phyloP scores from a whole-genome alignment of 1,140 invertebrate species.

The Tetragonula clypearis region DNA sequence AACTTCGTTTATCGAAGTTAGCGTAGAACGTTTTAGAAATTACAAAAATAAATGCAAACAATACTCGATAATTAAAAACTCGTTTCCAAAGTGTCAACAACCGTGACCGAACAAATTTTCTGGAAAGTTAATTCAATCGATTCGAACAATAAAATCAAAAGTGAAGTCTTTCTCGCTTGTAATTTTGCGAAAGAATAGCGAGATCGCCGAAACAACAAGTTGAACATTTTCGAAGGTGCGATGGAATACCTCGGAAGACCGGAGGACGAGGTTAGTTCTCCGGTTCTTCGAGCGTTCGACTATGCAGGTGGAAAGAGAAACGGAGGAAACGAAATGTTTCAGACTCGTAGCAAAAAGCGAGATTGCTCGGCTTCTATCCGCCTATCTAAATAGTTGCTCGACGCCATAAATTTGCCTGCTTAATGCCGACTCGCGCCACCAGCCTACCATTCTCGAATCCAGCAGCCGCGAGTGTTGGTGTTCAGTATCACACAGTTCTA shows the following conservation, averaged over 20 bases:
- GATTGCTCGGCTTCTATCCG: constrained; percentile 44
- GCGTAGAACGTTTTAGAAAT: too few species aligned
- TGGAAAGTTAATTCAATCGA: too few species aligned
- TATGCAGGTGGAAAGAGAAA: neutral
- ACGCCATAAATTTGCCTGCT: constrained; percentile 47
- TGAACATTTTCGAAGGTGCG: neutral
- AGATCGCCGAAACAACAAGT: neutral
- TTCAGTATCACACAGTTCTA: neutral
- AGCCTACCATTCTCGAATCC: too few species aligned
- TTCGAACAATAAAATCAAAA: too few species aligned
- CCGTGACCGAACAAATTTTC: too few species aligned
- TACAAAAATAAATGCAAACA: too few species aligned
- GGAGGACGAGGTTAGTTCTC: neutral
- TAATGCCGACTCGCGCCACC: constrained; percentile 29
- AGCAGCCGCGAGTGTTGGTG: neutral
- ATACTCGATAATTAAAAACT: too few species aligned
- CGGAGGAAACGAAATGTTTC: too few species aligned
- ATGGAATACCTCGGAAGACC: neutral
- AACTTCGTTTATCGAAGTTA: too few species aligned
- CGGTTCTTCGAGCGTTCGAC: neutral
- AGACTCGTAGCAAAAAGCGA: constrained; percentile 49
- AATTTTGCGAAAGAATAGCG: neutral
- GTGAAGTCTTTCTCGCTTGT: too few species aligned
- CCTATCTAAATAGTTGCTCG: constrained; percentile 59
- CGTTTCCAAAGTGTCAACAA: too few species aligned